Evolutionary conservation across 1,140 invertebrate genomes (phyloP).

Genomic region (Drosophila bocki): DNA sequence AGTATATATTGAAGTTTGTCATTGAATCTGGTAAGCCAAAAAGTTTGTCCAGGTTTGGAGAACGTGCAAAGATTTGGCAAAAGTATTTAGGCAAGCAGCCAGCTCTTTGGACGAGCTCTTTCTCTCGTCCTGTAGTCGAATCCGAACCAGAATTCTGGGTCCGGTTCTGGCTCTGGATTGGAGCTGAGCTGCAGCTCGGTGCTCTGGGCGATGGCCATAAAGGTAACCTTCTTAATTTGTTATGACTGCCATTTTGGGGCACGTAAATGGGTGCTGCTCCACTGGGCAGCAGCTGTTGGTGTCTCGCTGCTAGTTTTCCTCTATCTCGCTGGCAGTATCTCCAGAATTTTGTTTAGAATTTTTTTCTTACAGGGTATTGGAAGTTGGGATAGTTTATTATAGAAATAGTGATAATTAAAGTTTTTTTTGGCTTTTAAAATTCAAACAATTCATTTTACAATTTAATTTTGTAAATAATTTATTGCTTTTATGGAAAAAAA

Average conservation of each 20-base stretch:
- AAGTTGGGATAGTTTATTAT: no score
- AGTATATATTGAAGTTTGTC: neutral
- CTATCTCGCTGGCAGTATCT: neutral
- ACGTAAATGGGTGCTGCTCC: slow-evolving; percentile 59
- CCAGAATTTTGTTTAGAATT: neutral
- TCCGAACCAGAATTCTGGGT: slow-evolving; percentile 5
- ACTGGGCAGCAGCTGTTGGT: slow-evolving; percentile 36
- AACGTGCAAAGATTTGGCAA: slow-evolving; percentile 63
- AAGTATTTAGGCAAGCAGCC: slow-evolving; percentile 60
- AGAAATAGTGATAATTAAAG: no score
- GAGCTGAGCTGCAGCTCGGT: neutral
- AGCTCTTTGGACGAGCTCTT: slow-evolving; percentile 10
- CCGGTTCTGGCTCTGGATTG: slow-evolving; percentile 8
- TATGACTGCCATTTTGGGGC: slow-evolving; percentile 73
- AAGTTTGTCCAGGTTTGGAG: slow-evolving; percentile 12
- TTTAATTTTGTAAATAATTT: no score
- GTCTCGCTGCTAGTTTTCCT: neutral
- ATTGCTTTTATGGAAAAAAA: no score
- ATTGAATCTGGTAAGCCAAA: neutral
- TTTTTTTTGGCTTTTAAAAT: no score
- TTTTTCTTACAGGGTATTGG: neutral
- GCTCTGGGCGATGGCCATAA: slow-evolving; percentile 64
- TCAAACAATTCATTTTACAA: no score
- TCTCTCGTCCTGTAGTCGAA: slow-evolving; percentile 11
- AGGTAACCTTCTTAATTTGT: slow-evolving; percentile 83